Conservation (phyloP, 2,113 vertebrate genomes). For the Pantherophis guttatus region DNA sequence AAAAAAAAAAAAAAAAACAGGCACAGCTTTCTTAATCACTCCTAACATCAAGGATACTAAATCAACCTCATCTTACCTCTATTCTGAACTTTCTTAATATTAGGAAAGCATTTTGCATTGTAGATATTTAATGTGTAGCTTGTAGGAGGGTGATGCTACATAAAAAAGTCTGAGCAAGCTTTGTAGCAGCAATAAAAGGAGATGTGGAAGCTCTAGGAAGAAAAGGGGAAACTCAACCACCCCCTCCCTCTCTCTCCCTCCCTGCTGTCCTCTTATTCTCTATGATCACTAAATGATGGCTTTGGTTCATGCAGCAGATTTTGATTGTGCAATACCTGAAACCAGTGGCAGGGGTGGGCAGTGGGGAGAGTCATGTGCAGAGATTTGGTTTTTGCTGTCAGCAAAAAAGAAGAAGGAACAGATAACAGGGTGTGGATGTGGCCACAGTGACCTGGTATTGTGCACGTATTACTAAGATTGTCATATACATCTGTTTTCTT, state of each 20-base stretch:
- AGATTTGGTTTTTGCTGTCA: slow-evolving; percentile 58
- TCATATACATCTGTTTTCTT: background rate
- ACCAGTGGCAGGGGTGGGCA: slow-evolving; percentile 53
- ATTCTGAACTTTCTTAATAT: slow-evolving; percentile 18
- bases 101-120: slow-evolving; percentile 1
- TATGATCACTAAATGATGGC: slow-evolving; percentile 44
- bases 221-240: slow-evolving; percentile 52
- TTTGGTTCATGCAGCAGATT: slow-evolving; percentile 50
- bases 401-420: slow-evolving; percentile 55
- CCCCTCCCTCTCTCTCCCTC: background rate
- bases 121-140: accelerated
- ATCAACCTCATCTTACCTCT: slow-evolving; percentile 22
- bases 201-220: slow-evolving; percentile 26
- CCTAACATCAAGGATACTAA: background rate
- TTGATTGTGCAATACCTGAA: slow-evolving; percentile 63
- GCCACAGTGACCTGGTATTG: slow-evolving; percentile 56
- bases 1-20: background rate
- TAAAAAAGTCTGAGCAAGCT: background rate
- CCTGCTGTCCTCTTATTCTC: slow-evolving; percentile 26
- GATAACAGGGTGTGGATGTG: slow-evolving; percentile 42
- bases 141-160: background rate
- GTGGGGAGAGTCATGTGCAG: slow-evolving; percentile 50
- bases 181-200: slow-evolving; percentile 17
- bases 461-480: slow-evolving; percentile 25
- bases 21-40: slow-evolving; percentile 22